Evolutionary conservation across 2,113 vertebrate genomes (phyloP), one percentile per base, ranked within the genome.

Genomic region (Charina bottae): DNA sequence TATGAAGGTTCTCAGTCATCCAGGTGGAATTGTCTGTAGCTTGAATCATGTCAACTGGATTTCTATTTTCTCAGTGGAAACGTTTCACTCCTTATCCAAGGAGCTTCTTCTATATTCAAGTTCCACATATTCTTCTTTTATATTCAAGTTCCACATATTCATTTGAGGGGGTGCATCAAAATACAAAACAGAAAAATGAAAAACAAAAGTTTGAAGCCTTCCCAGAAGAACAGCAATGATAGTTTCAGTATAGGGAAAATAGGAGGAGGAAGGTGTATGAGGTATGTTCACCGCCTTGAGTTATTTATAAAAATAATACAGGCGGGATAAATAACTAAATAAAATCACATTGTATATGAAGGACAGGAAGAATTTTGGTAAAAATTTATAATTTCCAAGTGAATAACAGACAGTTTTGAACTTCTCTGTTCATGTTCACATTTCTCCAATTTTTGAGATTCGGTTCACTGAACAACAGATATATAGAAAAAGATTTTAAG

Each of bases 121-220:
- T n/a, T n/a, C n/a, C n/a, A n/a, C n/a, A n/a, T n/a, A n/a, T n/a
- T n/a, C n/a, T n/a, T n/a, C n/a, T n/a, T n/a, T n/a, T n/a, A 8
- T 42, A 46, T 94, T 93, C 78, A 46, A 83, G 91, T 85, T 94
- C 9, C 26, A 59, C 9, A 83, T 26, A 23, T 93, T 42, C 42
- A 85, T 62, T 93, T 93, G 58, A 90, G 62, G 56, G 4, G 2
- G 15, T 91, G 9, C 26, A 58, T 87, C 93, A 95, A 93, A 26
- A 94, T 4, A 1, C 7, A 1, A 4, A 92, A 8, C 59, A 90
- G 93, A 93, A 90, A 4, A 92, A 62, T 28, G 26, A 72, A 49
- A 42, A 42, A 42, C 2, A 42, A 28, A 91, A 90, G 59, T 86
- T 93, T 88, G 7, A 64, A 91, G 91, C 46, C 13, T 15, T 78